phyloP scores from a whole-genome alignment of 2,797 vertebrate species.

The Chaetophractus vellerosus region DNA sequence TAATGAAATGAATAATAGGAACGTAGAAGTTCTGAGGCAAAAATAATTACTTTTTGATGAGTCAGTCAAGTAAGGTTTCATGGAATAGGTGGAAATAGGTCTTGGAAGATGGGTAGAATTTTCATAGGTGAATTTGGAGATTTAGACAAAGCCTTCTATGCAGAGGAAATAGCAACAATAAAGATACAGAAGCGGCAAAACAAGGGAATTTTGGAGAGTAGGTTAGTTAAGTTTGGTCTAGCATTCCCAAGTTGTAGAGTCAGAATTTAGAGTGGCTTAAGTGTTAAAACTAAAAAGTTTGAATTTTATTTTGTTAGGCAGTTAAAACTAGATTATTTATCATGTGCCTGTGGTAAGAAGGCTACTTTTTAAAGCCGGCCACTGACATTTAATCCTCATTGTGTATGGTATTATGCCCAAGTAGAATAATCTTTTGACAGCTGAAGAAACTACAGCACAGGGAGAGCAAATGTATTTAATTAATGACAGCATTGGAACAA shows the following conservation, averaged over 20 bases:
- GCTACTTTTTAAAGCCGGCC: neutral
- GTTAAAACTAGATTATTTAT: conserved; percentile 36
- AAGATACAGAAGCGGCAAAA: neutral
- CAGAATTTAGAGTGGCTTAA: neutral
- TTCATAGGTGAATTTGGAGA: conserved; percentile 4
- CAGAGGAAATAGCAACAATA: neutral
- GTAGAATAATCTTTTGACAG: neutral
- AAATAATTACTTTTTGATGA: neutral
- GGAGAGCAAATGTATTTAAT: neutral
- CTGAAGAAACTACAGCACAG: neutral
- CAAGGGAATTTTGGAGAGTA: neutral
- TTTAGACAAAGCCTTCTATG: neutral
- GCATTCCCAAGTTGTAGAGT: neutral
- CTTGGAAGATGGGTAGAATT: neutral
- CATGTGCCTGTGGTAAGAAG: neutral
- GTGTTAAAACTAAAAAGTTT: conserved; percentile 21
- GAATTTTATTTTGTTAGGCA: conserved; percentile 1
- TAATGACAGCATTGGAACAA: neutral
- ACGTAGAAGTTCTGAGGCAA: neutral
- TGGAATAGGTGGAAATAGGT: neutral
- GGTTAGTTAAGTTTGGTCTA: neutral
- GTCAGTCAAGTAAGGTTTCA: neutral
- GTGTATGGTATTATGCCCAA: neutral
- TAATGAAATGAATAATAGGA: neutral
- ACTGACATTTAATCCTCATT: neutral